Percentiles rank a stretch among this genome's conserved stretches.
These are phyloP conservation scores for Hyperoplus immaculatus DNA, from an alignment of 2,797 vertebrate genomes.

Conservation along the genomic window DNA sequence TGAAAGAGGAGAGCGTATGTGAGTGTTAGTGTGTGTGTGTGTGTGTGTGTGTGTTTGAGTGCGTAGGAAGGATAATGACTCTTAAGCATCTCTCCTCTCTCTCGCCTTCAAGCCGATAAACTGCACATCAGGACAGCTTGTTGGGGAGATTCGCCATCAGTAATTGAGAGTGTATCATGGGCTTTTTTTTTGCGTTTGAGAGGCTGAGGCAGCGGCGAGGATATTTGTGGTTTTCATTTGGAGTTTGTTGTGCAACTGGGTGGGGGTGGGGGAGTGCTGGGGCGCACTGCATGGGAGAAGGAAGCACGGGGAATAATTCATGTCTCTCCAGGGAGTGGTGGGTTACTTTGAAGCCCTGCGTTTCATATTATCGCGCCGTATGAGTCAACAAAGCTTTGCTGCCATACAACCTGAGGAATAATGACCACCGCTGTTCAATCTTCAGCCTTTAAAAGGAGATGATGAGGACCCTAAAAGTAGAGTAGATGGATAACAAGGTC, in stretches of 20 bases:
- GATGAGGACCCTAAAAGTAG: slow-evolving; percentile 13
- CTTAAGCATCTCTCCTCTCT: slow-evolving; percentile 62
- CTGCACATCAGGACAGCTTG: slow-evolving; percentile 69
- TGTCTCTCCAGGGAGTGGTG: slow-evolving; percentile 63
- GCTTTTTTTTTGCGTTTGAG: slow-evolving; percentile 32
- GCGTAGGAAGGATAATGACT: slow-evolving; percentile 61
- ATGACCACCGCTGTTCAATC: slow-evolving; percentile 24
- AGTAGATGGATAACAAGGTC: slow-evolving; percentile 14
- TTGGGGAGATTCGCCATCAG: slow-evolving; percentile 68
- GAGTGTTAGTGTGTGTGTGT: slow-evolving; percentile 37
- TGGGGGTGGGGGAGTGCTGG: slow-evolving; percentile 19
- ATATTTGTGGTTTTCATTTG: slow-evolving; percentile 66
- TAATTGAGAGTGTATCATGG: slow-evolving; percentile 75
- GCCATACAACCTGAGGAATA: slow-evolving; percentile 45
- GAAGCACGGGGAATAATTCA: slow-evolving; percentile 74
- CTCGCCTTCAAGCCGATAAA: slow-evolving; percentile 67
- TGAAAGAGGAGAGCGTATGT: slow-evolving; percentile 22
- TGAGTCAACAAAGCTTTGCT: slow-evolving; percentile 35
- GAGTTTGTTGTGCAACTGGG: slow-evolving; percentile 56
- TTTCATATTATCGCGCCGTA: slow-evolving; percentile 60
- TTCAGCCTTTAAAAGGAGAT: slow-evolving; percentile 23
- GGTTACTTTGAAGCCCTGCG: slow-evolving; percentile 69
- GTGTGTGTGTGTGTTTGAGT: slow-evolving; percentile 11
- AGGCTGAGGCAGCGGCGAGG: slow-evolving; percentile 55
- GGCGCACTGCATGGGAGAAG: slow-evolving; percentile 28